Conservation (phyloP, 2,113 vertebrate genomes). For the Pterophyllum scalare region DNA sequence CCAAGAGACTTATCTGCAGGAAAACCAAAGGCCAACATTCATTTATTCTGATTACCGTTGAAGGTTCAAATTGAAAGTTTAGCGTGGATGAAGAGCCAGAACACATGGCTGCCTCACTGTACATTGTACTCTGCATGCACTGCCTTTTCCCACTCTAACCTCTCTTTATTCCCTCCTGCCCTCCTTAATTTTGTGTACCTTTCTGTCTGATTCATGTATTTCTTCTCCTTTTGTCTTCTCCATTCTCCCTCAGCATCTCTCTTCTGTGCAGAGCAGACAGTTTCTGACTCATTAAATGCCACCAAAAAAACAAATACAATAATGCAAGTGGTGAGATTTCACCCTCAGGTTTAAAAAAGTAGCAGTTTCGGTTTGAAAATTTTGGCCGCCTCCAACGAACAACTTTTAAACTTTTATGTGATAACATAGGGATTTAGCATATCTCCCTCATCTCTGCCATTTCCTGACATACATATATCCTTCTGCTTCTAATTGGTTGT, state of each 20-base stretch:
- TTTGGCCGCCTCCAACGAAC: constrained; percentile 6
- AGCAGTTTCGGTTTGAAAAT: constrained; percentile 11
- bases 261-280: constrained; percentile 33
- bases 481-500: constrained; percentile 36
- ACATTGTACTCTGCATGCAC: background rate
- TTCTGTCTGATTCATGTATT: background rate
- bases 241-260: background rate
- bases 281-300: constrained; percentile 41
- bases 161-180: background rate
- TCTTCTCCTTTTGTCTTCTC: background rate
- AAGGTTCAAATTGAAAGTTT: background rate
- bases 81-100: constrained; percentile 6
- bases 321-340: background rate
- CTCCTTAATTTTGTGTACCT: background rate
- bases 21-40: background rate
- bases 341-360: constrained; percentile 38
- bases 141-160: background rate
- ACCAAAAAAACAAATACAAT: background rate
- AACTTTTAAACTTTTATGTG: constrained; percentile 20
- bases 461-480: constrained; percentile 3
- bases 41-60: background rate
- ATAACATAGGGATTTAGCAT: background rate
- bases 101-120: background rate
- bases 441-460: constrained; percentile 30
- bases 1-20: background rate